Conservation (phyloP, 1,140 invertebrate species). For the Scaptodrosophila lebanonensis region DNA sequence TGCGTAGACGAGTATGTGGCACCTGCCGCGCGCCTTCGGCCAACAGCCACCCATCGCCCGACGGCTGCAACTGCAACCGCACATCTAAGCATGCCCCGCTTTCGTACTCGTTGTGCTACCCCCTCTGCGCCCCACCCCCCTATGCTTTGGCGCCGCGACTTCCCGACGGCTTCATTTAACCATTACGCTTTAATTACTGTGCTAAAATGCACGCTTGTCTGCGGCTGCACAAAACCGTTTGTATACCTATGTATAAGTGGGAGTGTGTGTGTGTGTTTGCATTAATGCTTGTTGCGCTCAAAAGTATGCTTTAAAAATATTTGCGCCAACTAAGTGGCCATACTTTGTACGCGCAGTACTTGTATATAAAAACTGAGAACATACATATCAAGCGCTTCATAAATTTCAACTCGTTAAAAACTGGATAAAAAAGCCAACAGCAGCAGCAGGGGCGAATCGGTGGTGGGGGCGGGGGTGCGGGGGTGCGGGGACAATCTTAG, state of each 20-base stretch:
- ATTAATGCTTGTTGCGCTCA: constrained; percentile 49
- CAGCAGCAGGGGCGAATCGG: no score
- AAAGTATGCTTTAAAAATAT: constrained; percentile 57
- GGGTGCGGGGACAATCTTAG: no score
- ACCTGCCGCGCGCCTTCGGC: constrained; percentile 6
- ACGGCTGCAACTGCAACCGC: constrained; percentile 4
- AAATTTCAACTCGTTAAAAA: no score
- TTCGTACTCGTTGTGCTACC: not conserved
- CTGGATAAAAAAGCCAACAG: no score
- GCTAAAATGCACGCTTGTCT: constrained; percentile 66
- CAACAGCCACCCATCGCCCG: constrained; percentile 15
- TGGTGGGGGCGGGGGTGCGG: no score
- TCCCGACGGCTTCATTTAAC: constrained; percentile 60
- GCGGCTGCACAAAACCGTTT: constrained; percentile 34
- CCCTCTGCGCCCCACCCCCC: no score
- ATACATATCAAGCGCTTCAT: no score
- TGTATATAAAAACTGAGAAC: no score
- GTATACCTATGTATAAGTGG: not conserved
- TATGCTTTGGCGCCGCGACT: constrained; percentile 5
- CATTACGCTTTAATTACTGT: constrained; percentile 70
- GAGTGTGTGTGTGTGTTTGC: constrained; percentile 12
- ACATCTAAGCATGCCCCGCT: not conserved
- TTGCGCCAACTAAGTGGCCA: constrained; percentile 3
- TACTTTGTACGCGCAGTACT: no score
- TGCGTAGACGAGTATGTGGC: constrained; percentile 17